Evolutionary conservation across 2,113 vertebrate species (phyloP).

Genomic region (Recurvirostra avosetta): DNA sequence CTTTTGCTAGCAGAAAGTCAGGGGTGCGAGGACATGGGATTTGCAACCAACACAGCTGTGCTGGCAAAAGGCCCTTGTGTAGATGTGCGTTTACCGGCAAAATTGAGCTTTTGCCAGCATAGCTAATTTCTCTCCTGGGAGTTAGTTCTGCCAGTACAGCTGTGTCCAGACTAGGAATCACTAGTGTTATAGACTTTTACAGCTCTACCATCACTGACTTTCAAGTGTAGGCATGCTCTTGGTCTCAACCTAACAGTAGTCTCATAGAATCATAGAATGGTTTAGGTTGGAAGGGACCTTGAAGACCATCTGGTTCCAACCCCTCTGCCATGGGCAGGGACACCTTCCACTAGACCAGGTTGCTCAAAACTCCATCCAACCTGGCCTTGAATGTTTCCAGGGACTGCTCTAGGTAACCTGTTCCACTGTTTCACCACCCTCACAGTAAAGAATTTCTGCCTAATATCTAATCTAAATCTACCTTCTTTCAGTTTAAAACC

Average conservation of each 20-base stretch:
- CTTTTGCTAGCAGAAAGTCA: slow-evolving; percentile 39
- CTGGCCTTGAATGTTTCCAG: not conserved
- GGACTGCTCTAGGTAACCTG: not conserved
- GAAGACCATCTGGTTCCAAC: not conserved
- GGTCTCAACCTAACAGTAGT: not conserved
- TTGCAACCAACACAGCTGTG: slow-evolving; percentile 62
- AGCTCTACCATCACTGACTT: not conserved
- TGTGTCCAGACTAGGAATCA: slow-evolving; percentile 16
- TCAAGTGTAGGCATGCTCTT: not conserved
- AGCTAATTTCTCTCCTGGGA: slow-evolving; percentile 46
- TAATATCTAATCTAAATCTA: not conserved
- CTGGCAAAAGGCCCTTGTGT: slow-evolving; percentile 49
- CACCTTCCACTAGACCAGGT: not conserved
- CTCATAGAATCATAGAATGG: not conserved
- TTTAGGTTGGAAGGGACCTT: not conserved
- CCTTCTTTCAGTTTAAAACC: not conserved
- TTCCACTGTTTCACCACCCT: not conserved
- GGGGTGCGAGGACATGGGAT: slow-evolving; percentile 43
- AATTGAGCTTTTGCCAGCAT: slow-evolving; percentile 43
- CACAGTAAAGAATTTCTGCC: not conserved
- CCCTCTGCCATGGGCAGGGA: not conserved
- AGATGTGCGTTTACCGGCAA: slow-evolving; percentile 35
- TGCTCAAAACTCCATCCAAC: not conserved
- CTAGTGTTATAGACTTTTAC: not conserved
- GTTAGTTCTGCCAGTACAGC: slow-evolving; percentile 52